Evolutionary conservation across 2,888 invertebrate species (phyloP).

Genomic region (Parthenolecanium corni): DNA sequence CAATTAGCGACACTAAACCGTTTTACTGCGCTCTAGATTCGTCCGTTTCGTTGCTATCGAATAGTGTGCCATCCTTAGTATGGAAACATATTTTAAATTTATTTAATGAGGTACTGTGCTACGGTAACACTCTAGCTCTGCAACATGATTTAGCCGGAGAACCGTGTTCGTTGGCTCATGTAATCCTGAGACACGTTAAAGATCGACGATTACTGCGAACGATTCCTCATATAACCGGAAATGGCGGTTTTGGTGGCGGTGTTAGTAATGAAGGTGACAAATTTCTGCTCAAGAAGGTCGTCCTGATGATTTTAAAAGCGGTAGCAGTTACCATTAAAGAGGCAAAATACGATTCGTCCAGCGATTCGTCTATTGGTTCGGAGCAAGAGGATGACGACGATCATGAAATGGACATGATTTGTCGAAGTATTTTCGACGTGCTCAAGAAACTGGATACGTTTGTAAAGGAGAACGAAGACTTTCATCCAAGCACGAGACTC

Average conservation of each 20-base stretch:
- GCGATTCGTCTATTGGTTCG: conserved; percentile 72
- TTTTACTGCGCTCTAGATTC: conserved; percentile 75
- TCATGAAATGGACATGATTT: conserved; percentile 79
- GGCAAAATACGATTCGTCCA: conserved; percentile 67
- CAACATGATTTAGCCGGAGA: conserved; percentile 81
- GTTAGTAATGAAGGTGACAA: conserved; percentile 44
- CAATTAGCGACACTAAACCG: conserved; percentile 76
- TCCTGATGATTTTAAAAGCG: conserved; percentile 73
- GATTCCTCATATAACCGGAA: conserved; percentile 42
- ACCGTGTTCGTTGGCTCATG: conserved; percentile 73
- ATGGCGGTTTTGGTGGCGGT: conserved; percentile 44
- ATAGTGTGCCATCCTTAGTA: conserved; percentile 66
- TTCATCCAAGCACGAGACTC: conserved; percentile 75
- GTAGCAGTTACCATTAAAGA: conserved; percentile 83
- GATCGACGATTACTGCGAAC: conserved; percentile 48
- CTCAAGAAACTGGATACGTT: conserved; percentile 68
- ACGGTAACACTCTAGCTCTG: conserved; percentile 77
- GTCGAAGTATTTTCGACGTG: conserved; percentile 72
- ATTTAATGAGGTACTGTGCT: conserved; percentile 81
- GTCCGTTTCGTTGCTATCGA: conserved; percentile 58
- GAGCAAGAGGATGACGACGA: conserved; percentile 77
- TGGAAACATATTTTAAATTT: conserved; percentile 74
- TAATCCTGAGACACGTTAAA: conserved; percentile 69
- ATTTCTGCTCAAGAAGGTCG: conserved; percentile 73
- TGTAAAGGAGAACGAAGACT: conserved; percentile 66